Conservation (phyloP, 1,140 invertebrate genomes). For the Drosophila bocki region DNA sequence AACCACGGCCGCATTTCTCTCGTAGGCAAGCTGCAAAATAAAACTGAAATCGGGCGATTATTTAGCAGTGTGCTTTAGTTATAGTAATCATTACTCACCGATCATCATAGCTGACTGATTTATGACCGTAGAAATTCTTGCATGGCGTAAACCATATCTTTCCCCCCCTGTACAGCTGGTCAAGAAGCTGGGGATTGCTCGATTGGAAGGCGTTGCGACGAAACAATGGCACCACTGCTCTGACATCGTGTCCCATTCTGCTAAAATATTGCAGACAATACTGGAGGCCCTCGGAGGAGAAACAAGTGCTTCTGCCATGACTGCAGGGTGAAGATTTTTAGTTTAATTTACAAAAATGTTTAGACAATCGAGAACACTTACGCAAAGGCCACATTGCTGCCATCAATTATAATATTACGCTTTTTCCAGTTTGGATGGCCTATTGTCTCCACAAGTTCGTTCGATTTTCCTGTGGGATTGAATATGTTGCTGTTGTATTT, state of each 20-base stretch:
- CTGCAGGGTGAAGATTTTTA: constrained; percentile 19
- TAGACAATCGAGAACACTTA: constrained; percentile 85
- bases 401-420: constrained; percentile 94
- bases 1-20: constrained; percentile 93
- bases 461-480: constrained; percentile 52
- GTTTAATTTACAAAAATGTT: not conserved
- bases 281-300: constrained; percentile 93
- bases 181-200: constrained; percentile 89
- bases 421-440: constrained; percentile 21
- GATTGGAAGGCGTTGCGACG: constrained; percentile 84
- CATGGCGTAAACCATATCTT: constrained; percentile 95
- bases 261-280: constrained; percentile 93
- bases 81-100: constrained; percentile 30
- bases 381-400: constrained; percentile 96
- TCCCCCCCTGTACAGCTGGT: constrained; percentile 89
- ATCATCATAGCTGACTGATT: constrained; percentile 96
- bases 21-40: constrained; percentile 94
- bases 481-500: constrained; percentile 72
- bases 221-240: constrained; percentile 93
- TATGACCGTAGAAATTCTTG: constrained; percentile 89
- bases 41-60: constrained; percentile 86
- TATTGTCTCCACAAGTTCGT: not conserved
- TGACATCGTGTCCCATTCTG: constrained; percentile 91
- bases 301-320: constrained; percentile 84
- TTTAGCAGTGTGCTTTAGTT: not conserved